phyloP scores from a whole-genome alignment of 2,113 vertebrate species.

The Psittacula cyanocephala region DNA sequence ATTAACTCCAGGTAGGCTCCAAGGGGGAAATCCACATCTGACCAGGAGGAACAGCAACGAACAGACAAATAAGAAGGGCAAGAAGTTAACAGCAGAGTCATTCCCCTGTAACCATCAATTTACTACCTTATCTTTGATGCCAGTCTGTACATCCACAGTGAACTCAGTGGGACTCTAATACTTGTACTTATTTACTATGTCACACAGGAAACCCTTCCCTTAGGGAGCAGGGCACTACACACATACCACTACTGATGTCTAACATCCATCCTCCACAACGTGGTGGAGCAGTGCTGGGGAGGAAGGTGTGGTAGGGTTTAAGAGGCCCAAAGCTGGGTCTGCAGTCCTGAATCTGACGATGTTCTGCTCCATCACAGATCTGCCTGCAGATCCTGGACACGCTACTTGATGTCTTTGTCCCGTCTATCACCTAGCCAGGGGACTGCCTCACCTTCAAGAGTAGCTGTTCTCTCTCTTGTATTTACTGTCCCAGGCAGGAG shows the following conservation, averaged over 20 bases:
- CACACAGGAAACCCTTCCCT: not conserved
- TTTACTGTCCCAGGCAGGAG: not conserved
- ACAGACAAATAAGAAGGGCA: not conserved
- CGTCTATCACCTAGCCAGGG: not conserved
- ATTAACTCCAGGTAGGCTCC: not conserved
- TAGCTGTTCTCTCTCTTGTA: not conserved
- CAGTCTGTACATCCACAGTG: not conserved
- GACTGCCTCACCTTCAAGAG: not conserved
- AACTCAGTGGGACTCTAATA: not conserved
- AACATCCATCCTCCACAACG: accelerated
- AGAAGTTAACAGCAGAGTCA: not conserved
- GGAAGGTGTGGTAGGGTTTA: accelerated
- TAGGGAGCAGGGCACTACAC: not conserved
- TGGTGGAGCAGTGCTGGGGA: not conserved
- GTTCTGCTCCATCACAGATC: not conserved
- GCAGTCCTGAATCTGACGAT: not conserved
- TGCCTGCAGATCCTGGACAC: not conserved
- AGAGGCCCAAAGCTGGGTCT: not conserved
- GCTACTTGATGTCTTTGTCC: not conserved
- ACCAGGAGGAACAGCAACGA: not conserved
- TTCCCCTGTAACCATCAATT: not conserved
- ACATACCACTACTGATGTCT: accelerated
- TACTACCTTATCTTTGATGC: not conserved
- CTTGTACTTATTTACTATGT: not conserved
- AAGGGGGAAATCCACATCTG: not conserved